These are phyloP conservation scores for Drosophila busckii DNA, from an alignment of 1,140 invertebrate species.

Conservation along the genomic window DNA sequence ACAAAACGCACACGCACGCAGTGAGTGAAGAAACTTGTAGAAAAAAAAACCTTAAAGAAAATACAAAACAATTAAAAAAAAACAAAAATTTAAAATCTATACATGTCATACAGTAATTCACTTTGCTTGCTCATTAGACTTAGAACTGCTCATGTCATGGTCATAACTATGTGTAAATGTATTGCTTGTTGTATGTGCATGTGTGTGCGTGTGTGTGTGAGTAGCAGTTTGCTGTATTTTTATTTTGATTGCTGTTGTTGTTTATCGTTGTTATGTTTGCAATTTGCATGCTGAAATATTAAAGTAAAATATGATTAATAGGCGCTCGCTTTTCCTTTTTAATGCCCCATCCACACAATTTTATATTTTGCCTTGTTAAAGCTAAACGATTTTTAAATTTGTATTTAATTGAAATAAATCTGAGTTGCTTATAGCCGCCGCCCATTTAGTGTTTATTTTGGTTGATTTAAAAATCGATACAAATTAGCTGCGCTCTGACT, in stretches of 20 bases:
- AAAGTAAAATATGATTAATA: no score
- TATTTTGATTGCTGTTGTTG: conserved; percentile 13
- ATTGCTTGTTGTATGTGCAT: conserved; percentile 17
- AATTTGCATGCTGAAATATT: conserved; percentile 59
- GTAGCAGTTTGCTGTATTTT: conserved; percentile 16
- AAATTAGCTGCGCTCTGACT: conserved; percentile 4
- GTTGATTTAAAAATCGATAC: conserved; percentile 31
- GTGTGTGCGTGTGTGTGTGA: conserved; percentile 24
- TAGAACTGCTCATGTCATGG: conserved; percentile 13
- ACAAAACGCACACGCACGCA: conserved; percentile 69
- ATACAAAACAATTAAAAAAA: conserved; percentile 29
- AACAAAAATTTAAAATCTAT: conserved; percentile 13
- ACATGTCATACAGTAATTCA: conserved; percentile 55
- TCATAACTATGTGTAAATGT: conserved; percentile 23
- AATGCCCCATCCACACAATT: no score
- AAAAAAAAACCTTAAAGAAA: conserved; percentile 19
- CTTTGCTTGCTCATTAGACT: conserved; percentile 46
- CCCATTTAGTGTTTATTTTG: no score
- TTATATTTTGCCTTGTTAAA: no score
- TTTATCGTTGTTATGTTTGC: no score
- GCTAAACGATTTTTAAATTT: no score
- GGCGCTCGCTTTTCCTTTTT: no score
- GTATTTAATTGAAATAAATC: no score
- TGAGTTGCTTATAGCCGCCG: no score
- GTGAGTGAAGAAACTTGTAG: conserved; percentile 51